phyloP scores from a whole-genome alignment of 2,888 invertebrate genomes.

The Sturmia bella region DNA sequence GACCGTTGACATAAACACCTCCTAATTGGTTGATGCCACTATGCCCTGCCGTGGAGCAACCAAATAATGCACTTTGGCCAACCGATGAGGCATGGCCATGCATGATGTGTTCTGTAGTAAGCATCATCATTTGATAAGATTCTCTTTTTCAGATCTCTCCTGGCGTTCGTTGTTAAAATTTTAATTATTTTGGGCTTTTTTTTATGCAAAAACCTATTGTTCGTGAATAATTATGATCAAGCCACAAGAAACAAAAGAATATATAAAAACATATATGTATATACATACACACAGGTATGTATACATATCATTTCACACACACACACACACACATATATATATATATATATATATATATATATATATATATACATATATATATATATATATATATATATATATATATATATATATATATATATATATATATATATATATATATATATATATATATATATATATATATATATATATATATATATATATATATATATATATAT shows the following conservation, averaged over 20 bases:
- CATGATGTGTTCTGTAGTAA: conserved; percentile 87
- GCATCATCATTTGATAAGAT: conserved; percentile 76
- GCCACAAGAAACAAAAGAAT: no score
- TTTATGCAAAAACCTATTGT: no score
- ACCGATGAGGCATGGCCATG: conserved; percentile 84
- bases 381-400: conserved; percentile 27
- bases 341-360: no score
- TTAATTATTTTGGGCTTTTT: no score
- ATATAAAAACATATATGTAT: no score
- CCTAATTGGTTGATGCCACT: conserved; percentile 99
- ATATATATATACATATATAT: not conserved
- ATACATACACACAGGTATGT: no score
- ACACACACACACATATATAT: no score
- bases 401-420: conserved; percentile 39
- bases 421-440: not conserved
- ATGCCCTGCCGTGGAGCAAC: conserved; percentile 93
- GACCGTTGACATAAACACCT: conserved; percentile 99
- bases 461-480: not conserved
- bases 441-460: not conserved
- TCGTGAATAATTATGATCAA: no score
- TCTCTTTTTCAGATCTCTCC: conserved; percentile 4
- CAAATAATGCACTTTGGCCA: conserved; percentile 89
- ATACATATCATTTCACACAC: no score
- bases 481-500: not conserved
- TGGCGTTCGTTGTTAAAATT: no score